Conservation (phyloP, 2,888 invertebrate species). For the Abrostola triplasia region DNA sequence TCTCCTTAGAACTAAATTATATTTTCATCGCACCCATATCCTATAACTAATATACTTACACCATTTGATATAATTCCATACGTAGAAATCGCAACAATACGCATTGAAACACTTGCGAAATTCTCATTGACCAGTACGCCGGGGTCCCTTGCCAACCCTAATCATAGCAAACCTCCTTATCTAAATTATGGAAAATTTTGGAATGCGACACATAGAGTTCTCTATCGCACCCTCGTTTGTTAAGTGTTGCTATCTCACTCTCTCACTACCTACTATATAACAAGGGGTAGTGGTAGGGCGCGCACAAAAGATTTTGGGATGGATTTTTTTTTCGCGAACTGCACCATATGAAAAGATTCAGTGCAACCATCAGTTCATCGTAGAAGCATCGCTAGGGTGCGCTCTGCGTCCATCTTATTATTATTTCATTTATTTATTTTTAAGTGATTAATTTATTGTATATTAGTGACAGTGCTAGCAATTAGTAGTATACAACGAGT, state of each 20-base stretch:
- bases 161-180: constrained; percentile 87
- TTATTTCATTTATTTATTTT: constrained; percentile 48
- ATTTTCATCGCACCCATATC: background rate
- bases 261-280: constrained; percentile 76
- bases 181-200: constrained; percentile 88
- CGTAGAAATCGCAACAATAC: background rate
- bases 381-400: constrained; percentile 41
- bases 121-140: constrained; percentile 22
- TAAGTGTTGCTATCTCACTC: constrained; percentile 68
- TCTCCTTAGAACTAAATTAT: background rate
- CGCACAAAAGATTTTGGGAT: constrained; percentile 85
- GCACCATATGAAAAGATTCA: constrained; percentile 77
- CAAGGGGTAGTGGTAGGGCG: constrained; percentile 83
- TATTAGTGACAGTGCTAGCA: constrained; percentile 32
- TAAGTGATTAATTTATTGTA: constrained; percentile 38
- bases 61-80: background rate
- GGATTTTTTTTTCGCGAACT: constrained; percentile 87
- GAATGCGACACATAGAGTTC: constrained; percentile 79
- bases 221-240: constrained; percentile 68
- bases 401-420: constrained; percentile 49
- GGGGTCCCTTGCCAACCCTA: constrained; percentile 74
- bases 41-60: too few species aligned
- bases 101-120: constrained; percentile 33
- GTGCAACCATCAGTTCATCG: constrained; percentile 70
- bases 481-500: constrained; percentile 10